Conservation (phyloP, 2,888 invertebrate genomes). For the Pammene aurita region DNA sequence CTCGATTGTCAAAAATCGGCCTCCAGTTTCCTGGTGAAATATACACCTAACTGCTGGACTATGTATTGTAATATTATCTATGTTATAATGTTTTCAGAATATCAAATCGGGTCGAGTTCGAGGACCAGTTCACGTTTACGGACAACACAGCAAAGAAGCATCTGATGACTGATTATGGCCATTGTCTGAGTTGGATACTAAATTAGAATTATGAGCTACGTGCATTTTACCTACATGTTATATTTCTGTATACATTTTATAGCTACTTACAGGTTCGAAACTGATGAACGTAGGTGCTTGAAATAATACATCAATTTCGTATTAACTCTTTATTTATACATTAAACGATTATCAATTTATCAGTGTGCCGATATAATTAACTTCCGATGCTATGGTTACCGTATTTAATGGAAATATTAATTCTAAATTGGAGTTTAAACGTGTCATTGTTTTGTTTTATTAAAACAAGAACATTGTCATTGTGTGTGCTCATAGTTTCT, state of each 20-base stretch:
- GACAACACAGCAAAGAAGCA: conserved; percentile 4
- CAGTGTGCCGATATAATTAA: conserved; percentile 68
- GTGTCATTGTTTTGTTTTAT: conserved; percentile 32
- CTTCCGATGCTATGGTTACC: conserved; percentile 62
- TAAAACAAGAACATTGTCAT: conserved; percentile 14
- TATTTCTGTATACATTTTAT: too few relatives aligned
- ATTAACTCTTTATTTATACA: conserved; percentile 72
- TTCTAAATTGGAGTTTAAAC: conserved; percentile 38
- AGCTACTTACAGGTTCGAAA: too few relatives aligned
- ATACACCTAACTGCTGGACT: too few relatives aligned
- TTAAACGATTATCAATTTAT: conserved; percentile 69
- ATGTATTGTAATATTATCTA: neutral
- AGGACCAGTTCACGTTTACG: conserved; percentile 23
- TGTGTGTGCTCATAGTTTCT: neutral
- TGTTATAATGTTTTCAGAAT: conserved; percentile 18
- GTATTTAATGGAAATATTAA: conserved; percentile 57
- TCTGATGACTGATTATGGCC: neutral
- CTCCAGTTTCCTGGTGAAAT: too few relatives aligned
- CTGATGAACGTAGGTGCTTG: too few relatives aligned
- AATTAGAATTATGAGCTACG: neutral
- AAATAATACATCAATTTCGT: conserved; percentile 45
- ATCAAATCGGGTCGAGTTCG: conserved; percentile 16
- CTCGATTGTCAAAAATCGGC: too few relatives aligned
- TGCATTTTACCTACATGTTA: too few relatives aligned
- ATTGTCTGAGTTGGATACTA: neutral